Base-by-base conservation (phyloP, 1,140 invertebrate genomes). In the Leucophenga varia region DNA sequence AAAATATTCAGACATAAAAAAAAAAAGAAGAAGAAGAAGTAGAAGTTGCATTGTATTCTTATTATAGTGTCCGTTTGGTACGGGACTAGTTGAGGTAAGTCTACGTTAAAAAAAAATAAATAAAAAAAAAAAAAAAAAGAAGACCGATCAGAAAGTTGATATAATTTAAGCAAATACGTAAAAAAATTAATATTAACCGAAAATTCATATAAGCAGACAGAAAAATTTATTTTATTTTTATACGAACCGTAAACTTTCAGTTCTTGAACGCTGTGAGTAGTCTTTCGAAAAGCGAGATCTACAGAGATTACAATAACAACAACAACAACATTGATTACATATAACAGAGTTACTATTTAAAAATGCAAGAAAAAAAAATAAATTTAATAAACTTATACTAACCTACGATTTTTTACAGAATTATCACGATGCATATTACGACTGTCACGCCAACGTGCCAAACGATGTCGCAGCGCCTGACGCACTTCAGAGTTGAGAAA, bases 401-500 rank as follows among this genome's bases (percentile, higher is more conserved):
- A 72, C 72, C 65, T 71, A 41, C 69, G 64, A 51, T 72, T 68
- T 19, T 67, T 64, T n/a, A 57, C 47, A 7, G 61, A 64, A 18
- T 49, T 72, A 38, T 52, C 83, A 10, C 83, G 82, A 2, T 80
- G 78, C 21, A 85, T 78, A 13, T 78, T 79, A 19, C 81, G 78
- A 16, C 82, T 82, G 10, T 86, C 85, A 47, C 83, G 85, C 90
- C 90, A 94, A 36, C 87, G 79, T 40, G 84, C 81, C 44, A 90
- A 83, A 56, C 90, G 89, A 76, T 93, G 88, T 36, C 85, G 80
- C 43, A 94, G 74, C 0, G 90, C 85, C 67, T 90, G 89, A 35
- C 90, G 86, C 9, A 97, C 93, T 77, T 95, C 93, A 0, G 87
- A 90, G 77, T 95, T 95, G 28, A 94, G 81, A 76, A 95, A 95